Evolutionary conservation across 2,888 invertebrate species (phyloP), one percentile per base, ranked within the genome.

Genomic region (Aphidius colemani): DNA sequence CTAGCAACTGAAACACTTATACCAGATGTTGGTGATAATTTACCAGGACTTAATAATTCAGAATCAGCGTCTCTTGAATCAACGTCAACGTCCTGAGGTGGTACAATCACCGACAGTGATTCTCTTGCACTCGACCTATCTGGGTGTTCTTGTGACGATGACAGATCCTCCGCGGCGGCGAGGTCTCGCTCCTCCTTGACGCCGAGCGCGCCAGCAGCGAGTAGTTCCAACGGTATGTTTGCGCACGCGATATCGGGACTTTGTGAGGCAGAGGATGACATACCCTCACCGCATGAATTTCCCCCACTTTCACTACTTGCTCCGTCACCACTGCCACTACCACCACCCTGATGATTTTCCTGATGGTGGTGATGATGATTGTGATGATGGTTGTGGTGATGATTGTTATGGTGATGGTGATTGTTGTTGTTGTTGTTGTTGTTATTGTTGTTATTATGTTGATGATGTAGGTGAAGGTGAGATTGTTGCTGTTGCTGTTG

Each of bases 1-100:
- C 86, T 88, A 78, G 88, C 86, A 75, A 89, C 88, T 82, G 87
- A 88, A 71, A 88, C 88, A 75, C 88, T 87, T 71, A 88, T 88
- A 64, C 89, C 90, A 73, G 89, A 83, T 79, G 85, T 77, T 82
- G 89, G 80, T 84, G 89, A 83, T 83, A 89, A 79, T 77, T 85
- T 85, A 74, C 86, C 88, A 80, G 88, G 87, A 84, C 87, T 88
- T 70, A 89, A 86, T 69, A 89, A 86, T 75, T 89, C 89, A 88
- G 76, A 82, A 78, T 85, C 85, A 66, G 78, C 79, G 77, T 78
- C 80, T 70, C 84, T 82, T 70, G 84, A 84, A 72, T 84, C 85
- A 70, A 73, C 75, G 78, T 78, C 77, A 74, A 77, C 78, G 79
- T 85, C 83, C 75, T 83, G 84, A 68, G 84, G 83, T 72, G 83